Base-by-base conservation (phyloP, 2,113 vertebrate species). In the Zosterops hypoxanthus region DNA sequence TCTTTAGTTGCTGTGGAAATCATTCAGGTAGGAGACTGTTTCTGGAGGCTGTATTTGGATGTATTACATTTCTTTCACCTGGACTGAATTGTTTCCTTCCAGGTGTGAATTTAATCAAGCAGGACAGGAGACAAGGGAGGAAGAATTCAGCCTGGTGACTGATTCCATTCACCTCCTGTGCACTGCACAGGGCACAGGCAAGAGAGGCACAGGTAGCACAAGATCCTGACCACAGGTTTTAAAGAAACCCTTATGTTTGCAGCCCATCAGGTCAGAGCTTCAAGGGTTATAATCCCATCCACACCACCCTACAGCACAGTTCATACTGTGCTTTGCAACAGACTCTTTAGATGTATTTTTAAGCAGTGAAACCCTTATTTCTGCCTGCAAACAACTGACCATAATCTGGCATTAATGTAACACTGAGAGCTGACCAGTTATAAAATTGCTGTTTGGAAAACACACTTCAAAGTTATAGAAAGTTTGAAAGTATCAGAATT, bases 1-100 rank as follows among this genome's bases (percentile, higher is more conserved):
- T 70, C 41, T 75, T 60, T 23, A 71, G 46, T 20, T 83, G 55
- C 42, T 88, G 88, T 64, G 33, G 56, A 77, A 94, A 57, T 95
- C 39, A 34, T 57, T 76, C 39, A 60, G 46, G 12, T 56, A 36
- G 61, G 79, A 80, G 14, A 49, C 44, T 31, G 6, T 56, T 93
- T 77, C 68, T 59, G 59, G 64, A 86, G 69, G 75, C 66, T 63
- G 39, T 17, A n/a, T 3, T 76, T 41, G 57, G 82, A 65, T 76
- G 39, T 61, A 26, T 8, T 7, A 3, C 28, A 10, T n/a, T 68
- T 52, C 53, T 31, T 26, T 22, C 83, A 88, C 52, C n/a, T 14
- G 19, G 31, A 69, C 39, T 78, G 3, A 46, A 56, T 36, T 11
- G 33, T 65, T 83, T 72, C 66, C 59, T 55, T 66, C 17, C 0